Evolutionary conservation across 37 sponge, comb jelly and placozoan genomes (phyloP), one percentile per base, ranked within the genome.

Genomic region (Spongia lamella): DNA sequence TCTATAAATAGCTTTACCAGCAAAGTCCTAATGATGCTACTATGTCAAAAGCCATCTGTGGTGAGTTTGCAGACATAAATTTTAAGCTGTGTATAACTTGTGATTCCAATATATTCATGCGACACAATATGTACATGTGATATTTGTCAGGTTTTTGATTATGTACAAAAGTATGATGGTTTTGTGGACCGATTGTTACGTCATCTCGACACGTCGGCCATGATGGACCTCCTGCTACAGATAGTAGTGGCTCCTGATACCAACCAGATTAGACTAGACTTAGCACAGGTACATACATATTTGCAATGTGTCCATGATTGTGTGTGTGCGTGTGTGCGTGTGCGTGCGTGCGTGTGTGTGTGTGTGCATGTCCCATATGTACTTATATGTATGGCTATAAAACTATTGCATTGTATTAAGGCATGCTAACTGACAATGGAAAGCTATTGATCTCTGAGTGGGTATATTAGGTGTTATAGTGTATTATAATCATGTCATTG

Each of bases 191-290:
- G 36, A 36, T 84, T 90, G 57, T 63, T 94, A 14, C n/a, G 35
- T 22, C 94, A 94, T 70, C 72, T 94, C 19, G 84, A 88, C 47
- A 94, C 94, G 4, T 94, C 94, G 21, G 94, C 94, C 27, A 87
- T 94, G 33, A 90, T 81, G 87, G 94, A 94, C 51, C 84, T 91
- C 20, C 74, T 91, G 3, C 75, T 91, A n/a, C 87, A 86, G 51
- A 86, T 91, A 84, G 77, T 91, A 49, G 74, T 84, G 19, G 75
- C 72, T 15, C 84, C 87, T 25, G 84, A 83, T 14, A 61, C 52
- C 0, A 75, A 82, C 40, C 88, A 81, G 36, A 35, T 30, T n/a
- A 68, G 83, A 32, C 58, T 64, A 54, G 80, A 79, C 61, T 43
- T 84, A 30, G 83, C 88, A 26, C 3, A 40, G 73, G 83, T 82